phyloP scores from a whole-genome alignment of 2,888 invertebrate species.

The Orchestes rusci region DNA sequence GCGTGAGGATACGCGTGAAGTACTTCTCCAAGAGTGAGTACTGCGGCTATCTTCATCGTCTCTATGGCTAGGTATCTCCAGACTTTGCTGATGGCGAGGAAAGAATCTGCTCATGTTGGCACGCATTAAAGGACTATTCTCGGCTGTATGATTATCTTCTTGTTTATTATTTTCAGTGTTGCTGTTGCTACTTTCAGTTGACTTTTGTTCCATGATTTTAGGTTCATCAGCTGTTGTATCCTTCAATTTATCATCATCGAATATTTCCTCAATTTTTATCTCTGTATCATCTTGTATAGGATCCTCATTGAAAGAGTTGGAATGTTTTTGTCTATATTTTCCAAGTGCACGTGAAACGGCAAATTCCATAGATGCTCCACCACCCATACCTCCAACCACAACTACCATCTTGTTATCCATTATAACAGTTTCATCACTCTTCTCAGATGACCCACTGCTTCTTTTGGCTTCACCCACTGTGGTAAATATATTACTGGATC shows the following conservation, averaged over 20 bases:
- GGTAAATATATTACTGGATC: slow-evolving; percentile 57
- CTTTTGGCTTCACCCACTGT: slow-evolving; percentile 69
- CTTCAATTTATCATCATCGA: slow-evolving; percentile 28
- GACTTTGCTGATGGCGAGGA: slow-evolving; percentile 66
- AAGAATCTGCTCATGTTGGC: slow-evolving; percentile 54
- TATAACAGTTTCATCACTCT: slow-evolving; percentile 49
- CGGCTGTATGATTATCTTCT: slow-evolving; percentile 40
- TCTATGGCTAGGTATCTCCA: slow-evolving; percentile 63
- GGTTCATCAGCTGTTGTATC: slow-evolving; percentile 15
- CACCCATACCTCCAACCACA: slow-evolving; percentile 37
- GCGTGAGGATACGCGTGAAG: slow-evolving; percentile 76
- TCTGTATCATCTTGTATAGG: slow-evolving; percentile 43
- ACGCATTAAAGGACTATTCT: slow-evolving; percentile 59
- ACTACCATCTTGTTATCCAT: slow-evolving; percentile 46
- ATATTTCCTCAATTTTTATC: slow-evolving; percentile 33
- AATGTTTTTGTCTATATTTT: slow-evolving; percentile 67
- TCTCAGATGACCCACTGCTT: slow-evolving; percentile 51
- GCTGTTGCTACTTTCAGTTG: slow-evolving; percentile 36
- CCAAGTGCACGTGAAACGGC: slow-evolving; percentile 76
- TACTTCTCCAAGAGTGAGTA: slow-evolving; percentile 81
- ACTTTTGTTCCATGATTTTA: slow-evolving; percentile 34
- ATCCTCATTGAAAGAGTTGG: slow-evolving; percentile 65
- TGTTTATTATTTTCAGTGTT: slow-evolving; percentile 6
- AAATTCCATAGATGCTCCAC: slow-evolving; percentile 72
- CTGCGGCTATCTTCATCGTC: slow-evolving; percentile 81